Evolutionary conservation across 1,140 invertebrate species (phyloP).

Genomic region (Portunus trituberculatus): DNA sequence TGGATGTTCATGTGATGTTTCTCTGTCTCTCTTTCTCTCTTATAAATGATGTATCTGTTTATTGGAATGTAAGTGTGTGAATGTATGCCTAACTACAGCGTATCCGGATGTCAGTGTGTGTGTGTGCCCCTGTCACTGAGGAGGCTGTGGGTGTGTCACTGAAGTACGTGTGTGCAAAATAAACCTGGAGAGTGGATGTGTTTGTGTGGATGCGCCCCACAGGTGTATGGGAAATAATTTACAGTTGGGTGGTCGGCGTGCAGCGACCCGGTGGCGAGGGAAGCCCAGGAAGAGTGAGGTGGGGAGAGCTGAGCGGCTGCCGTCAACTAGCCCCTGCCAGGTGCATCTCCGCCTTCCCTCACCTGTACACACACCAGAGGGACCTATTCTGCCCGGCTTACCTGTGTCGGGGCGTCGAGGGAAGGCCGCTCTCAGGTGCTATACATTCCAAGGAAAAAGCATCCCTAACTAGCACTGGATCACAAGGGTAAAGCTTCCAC

Average conservation of each 20-base stretch:
- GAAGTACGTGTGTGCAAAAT: neutral
- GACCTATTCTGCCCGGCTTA: neutral
- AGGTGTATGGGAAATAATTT: neutral
- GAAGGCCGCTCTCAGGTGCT: constrained; percentile 35
- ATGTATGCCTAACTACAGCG: neutral
- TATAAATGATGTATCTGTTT: too few relatives aligned
- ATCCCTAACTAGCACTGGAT: constrained; percentile 22
- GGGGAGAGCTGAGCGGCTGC: neutral
- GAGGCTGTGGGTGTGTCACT: neutral
- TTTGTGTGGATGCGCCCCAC: neutral
- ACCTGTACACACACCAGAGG: neutral
- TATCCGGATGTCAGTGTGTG: neutral
- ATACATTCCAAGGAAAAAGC: constrained; percentile 38
- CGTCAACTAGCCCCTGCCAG: constrained; percentile 2
- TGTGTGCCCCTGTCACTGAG: neutral
- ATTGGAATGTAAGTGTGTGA: neutral
- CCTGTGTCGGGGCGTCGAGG: constrained; percentile 4
- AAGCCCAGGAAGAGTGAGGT: constrained; percentile 16
- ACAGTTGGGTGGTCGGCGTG: neutral
- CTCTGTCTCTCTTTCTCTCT: too few relatives aligned
- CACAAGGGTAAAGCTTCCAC: neutral
- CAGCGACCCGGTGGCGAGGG: neutral
- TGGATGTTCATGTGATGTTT: too few relatives aligned
- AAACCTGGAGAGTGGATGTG: neutral
- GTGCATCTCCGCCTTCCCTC: neutral